Conservation (phyloP, 2,797 vertebrate genomes). For the Euphonia xanthogaster region DNA sequence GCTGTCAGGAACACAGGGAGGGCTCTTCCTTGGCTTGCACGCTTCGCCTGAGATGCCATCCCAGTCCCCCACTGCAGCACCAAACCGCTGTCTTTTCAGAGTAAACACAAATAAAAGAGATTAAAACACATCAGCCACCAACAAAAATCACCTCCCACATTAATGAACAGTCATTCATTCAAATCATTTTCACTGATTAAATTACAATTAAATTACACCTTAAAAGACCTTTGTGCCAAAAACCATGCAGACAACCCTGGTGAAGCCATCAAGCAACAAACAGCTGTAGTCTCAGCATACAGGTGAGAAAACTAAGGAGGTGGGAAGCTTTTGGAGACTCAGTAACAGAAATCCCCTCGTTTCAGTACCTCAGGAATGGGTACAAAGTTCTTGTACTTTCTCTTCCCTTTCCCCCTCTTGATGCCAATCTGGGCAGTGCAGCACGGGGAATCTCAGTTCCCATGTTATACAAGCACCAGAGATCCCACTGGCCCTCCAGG, state of each 20-base stretch:
- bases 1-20: conserved; percentile 84
- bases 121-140: background rate
- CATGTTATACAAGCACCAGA: background rate
- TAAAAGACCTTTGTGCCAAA: background rate
- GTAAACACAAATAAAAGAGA: background rate
- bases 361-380: background rate
- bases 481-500: background rate
- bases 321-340: background rate
- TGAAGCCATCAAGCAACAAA: background rate
- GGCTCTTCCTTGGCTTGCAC: conserved; percentile 70
- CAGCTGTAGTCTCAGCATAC: background rate
- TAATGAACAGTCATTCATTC: background rate
- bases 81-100: conserved; percentile 75
- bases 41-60: conserved; percentile 80
- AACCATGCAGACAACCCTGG: background rate
- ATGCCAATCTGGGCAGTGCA: background rate
- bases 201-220: background rate
- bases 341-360: background rate
- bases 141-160: background rate
- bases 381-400: background rate
- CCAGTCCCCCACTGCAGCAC: conserved; percentile 94
- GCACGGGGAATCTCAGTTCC: background rate
- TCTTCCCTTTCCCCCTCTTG: background rate
- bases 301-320: background rate
- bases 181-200: background rate